Evolutionary conservation across 2,888 invertebrate species (phyloP), one percentile per base, ranked within the genome.

Genomic region (Venusia cambrica): DNA sequence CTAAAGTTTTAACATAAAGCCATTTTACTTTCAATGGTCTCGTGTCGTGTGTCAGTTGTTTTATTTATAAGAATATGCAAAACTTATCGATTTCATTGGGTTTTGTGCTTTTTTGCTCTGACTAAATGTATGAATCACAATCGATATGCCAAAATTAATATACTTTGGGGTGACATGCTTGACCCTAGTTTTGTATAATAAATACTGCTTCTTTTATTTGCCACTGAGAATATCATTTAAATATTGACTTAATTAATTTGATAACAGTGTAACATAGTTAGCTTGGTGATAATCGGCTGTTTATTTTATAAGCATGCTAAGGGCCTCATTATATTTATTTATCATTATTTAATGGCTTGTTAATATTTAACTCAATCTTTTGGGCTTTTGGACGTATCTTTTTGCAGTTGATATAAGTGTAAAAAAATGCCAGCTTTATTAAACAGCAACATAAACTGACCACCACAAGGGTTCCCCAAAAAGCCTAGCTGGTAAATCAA

Each of bases 81-180:
- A n/a, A 16, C 10, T 6, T 14, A 25, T 9, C 2, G 17, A 17
- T 27, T 27, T 17, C 4, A 2, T 52, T 24, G 9, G 29, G 52
- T 54, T 51, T 50, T 52, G 54, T 42, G 44, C 50, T 58, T n/a
- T 59, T 57, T 39, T 58, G 61, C 62, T 64, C 50, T 56, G 56
- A 59, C 54, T 61, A 63, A 65, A 59, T 54, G 48, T 57, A 60
- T 71, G 67, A 73, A 51, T 73, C 72, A 70, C 51, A 60, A 54
- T 51, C 52, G 30, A 52, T 54, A 54, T 53, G 51, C 41, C 46
- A 54, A 59, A 57, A 67, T 58, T 54, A 38, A 65, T 67, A 59
- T 54, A 38, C 32, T 47, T 48, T 45, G 54, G 59, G 66, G 61
- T 69, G 61, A 72, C 58, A 69, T 63, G 51, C 51, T 62, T 73